A percentile compares a stretch with the other conserved stretches of the same genome.
Evolutionary conservation across 2,113 vertebrate genomes (phyloP).

Genomic region (Neoarius graeffei): DNA sequence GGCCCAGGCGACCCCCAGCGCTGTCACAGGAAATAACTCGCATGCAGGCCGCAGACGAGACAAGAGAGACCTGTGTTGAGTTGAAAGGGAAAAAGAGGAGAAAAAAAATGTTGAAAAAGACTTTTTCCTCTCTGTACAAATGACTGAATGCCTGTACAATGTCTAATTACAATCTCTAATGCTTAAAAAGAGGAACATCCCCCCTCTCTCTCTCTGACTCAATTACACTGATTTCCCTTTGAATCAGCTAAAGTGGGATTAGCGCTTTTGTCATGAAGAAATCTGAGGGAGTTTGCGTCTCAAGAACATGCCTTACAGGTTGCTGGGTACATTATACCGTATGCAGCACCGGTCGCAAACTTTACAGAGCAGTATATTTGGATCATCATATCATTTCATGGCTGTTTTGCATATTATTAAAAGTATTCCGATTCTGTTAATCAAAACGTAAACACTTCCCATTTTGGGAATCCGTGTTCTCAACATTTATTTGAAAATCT

Average conservation of each 20-base stretch:
- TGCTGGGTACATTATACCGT: not conserved
- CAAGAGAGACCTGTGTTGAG: conserved; percentile 50
- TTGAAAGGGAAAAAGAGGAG: conserved; percentile 37
- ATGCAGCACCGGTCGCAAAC: not conserved
- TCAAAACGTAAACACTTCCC: conserved; percentile 73
- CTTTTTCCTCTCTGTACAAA: conserved; percentile 36
- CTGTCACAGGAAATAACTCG: conserved; percentile 59
- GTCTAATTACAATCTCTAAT: conserved; percentile 32
- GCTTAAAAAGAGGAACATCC: not conserved
- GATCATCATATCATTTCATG: not conserved
- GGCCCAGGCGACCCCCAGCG: conserved; percentile 53
- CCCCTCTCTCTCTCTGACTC: conserved; percentile 24
- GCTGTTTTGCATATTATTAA: conserved; percentile 28
- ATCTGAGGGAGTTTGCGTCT: conserved; percentile 7
- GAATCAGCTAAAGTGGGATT: conserved; percentile 33
- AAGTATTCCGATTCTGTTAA: conserved; percentile 51
- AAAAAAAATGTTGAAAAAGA: conserved; percentile 35
- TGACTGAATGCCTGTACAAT: conserved; percentile 34
- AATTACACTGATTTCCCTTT: conserved; percentile 40
- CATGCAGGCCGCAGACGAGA: conserved; percentile 43
- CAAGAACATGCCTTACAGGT: not conserved
- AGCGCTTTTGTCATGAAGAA: conserved; percentile 30
- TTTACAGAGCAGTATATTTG: not conserved
- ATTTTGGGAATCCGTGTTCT: conserved; percentile 79
- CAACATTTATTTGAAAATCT: conserved; percentile 88